Base-by-base conservation (phyloP, 2,113 vertebrate species). In the Cettia cetti region DNA sequence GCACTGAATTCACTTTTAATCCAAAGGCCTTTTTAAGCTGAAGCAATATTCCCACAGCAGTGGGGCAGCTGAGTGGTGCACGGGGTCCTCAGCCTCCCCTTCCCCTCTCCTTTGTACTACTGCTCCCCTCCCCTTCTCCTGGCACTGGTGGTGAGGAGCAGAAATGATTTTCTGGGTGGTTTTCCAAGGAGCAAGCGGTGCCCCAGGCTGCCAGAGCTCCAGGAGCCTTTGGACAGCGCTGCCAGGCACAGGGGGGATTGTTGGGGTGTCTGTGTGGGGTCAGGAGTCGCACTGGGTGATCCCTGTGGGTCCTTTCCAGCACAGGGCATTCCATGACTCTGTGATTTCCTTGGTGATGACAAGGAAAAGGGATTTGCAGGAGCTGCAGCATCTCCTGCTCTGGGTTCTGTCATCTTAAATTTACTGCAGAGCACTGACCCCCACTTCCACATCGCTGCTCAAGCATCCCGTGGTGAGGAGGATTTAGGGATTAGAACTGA, bases 21-120 rank as follows among this genome's bases (percentile, higher is more conserved):
- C 96, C 96, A 96, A 96, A 97, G 93, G 92, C 93, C 91, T 97
- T 96, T 91, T 92, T 76, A 93, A 90, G 96, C 85, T 84, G 93
- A 95, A 96, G 83, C 93, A 97, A 87, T 94, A 97, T 54, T 80
- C 78, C 60, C 53, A 14, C 17, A 15, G 28, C 2, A 5, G 56
- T 19, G 85, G 92, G 76, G 22, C 24, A 30, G 65, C 83, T 54
- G 80, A 10, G 59, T 4, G 18, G 53, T 4, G 89, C 52, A 31
- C 7, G 16, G 49, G 82, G 13, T 42, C 59, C 90, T 74, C 50
- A 37, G 84, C 81, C 50, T 30, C 23, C 11, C 80, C 27, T 27
- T 20, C 40, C 59, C 42, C 64, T 64, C 16, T 11, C 86, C 64
- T 42, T 21, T 8, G 1, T 44, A 12, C 66, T 24, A 0, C 76